Evolutionary conservation across 2,113 vertebrate species (phyloP).

Genomic region (Chloropsis cyanopogon): DNA sequence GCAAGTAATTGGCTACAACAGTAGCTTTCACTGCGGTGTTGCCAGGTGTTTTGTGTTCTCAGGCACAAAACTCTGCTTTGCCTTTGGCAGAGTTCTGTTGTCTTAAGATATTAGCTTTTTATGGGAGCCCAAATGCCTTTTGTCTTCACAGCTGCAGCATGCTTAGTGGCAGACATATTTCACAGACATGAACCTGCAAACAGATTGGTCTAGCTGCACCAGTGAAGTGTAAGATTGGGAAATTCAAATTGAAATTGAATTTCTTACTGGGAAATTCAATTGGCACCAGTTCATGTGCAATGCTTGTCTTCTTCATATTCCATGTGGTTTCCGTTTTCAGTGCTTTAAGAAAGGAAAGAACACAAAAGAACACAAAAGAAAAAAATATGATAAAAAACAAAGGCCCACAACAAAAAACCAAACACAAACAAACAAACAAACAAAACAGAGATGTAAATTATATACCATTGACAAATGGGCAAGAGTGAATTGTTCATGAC

Average conservation of each 20-base stretch:
- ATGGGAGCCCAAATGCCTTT: neutral
- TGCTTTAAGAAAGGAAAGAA: neutral
- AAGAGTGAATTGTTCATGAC: neutral
- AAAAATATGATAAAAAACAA: neutral
- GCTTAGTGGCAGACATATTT: neutral
- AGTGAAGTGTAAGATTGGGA: no score
- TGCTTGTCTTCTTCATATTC: neutral
- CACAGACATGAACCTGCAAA: neutral
- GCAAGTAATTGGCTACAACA: neutral
- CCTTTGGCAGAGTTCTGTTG: neutral
- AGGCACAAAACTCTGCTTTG: neutral
- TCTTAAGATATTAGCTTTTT: neutral
- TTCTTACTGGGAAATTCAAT: rapidly evolving
- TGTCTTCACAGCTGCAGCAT: neutral
- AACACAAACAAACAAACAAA: neutral
- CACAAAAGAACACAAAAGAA: neutral
- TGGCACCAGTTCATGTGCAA: neutral
- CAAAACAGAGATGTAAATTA: neutral
- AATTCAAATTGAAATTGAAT: no score
- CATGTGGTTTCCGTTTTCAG: neutral
- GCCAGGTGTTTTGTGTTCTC: neutral
- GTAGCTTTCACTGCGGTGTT: neutral
- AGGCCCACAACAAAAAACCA: neutral
- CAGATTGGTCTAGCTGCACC: neutral
- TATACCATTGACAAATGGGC: neutral